Base-by-base conservation (phyloP, 2,113 vertebrate species). In the Trichomycterus rosablanca region DNA sequence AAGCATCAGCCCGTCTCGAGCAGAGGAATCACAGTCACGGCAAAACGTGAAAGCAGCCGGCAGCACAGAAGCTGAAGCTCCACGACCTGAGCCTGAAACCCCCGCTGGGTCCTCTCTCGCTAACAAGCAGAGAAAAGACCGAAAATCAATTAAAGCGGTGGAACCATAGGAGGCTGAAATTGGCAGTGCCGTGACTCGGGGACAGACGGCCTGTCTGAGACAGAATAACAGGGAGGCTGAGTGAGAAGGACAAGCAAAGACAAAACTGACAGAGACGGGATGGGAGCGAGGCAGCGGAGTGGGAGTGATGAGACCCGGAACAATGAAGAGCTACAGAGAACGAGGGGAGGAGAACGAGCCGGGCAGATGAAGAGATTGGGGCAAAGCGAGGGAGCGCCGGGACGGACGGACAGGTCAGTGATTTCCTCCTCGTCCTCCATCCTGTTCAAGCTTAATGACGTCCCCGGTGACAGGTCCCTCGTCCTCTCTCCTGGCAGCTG, bases 401-500 rank as follows among this genome's bases (percentile, higher is more conserved):
- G 48, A 20, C 44, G 46, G 32, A 5, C 42, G 39, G 50, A n/a
- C 7, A 30, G 49, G 60, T 40, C 59, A 57, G 35, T n/a, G 63
- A 51, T 64, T 30, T 12, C 18, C 42, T 81, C 76, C 68, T 78
- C 71, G 9, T 14, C 28, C 55, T 69, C 48, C 16, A 65, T n/a
- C n/a, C n/a, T n/a, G n/a, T n/a, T n/a, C n/a, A n/a, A 64, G 76
- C 74, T 74, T 88, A 86, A 88, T 83, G 78, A 87, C 77, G 78
- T 84, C 82, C 84, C 84, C 14, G 16, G 81, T 79, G 83, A 81
- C 77, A 76, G 72, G 78, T 66, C 74, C n/a, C 78, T 77, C 74
- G 69, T 77, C 77, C 78, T 81, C 70, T 56, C 70, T 74, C 63
- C 74, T 66, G 69, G 72, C 83, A 86, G 79, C 81, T 83, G 83